Base-by-base conservation (phyloP, 2,888 invertebrate genomes). In the Trachelus troglodyta region DNA sequence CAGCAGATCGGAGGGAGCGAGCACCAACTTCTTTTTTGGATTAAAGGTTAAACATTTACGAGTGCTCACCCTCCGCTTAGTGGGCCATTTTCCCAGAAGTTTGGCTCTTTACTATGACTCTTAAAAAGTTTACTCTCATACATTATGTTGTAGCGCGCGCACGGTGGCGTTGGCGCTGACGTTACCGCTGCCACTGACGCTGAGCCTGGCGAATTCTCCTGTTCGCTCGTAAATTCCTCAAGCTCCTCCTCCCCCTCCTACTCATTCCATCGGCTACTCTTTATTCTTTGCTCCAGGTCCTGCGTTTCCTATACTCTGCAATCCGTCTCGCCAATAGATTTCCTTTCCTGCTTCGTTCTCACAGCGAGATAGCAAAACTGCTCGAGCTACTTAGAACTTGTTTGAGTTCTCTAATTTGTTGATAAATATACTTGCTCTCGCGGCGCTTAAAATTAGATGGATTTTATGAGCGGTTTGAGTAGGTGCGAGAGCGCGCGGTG, bases 371-470 rank as follows among this genome's bases (percentile, higher is more conserved):
- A 74, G 15, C 34, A 15, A 74, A 30, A 35, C 33, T 74, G n/a
- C 74, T 34, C 74, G 34, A 34, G 74, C 34, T 34, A 74, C 74
- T 74, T 74, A 34, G 33, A 34, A 34, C 74, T 74, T 34, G 35
- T 76, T 69, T 76, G 74, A 75, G 74, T 78, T 77, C 80, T 81
- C 81, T 85, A 86, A 87, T 87, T 87, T 87, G 87, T 86, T 87
- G 86, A 87, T 87, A 85, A 86, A 87, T 87, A 87, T 83, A 83
- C 82, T 84, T 81, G 79, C 68, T 76, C 77, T 80, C 74, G 34
- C 75, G 78, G 77, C 76, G 81, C 84, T 86, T 87, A 87, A 87
- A 87, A 87, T 87, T 87, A 87, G 86, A 87, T 83, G 82, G 12
- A 33, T 85, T 87, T 87, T 87, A 87, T 83, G 87, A 86, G 86